Evolutionary conservation across 2,888 invertebrate species (phyloP).

Genomic region (Scaptomyza parva): DNA sequence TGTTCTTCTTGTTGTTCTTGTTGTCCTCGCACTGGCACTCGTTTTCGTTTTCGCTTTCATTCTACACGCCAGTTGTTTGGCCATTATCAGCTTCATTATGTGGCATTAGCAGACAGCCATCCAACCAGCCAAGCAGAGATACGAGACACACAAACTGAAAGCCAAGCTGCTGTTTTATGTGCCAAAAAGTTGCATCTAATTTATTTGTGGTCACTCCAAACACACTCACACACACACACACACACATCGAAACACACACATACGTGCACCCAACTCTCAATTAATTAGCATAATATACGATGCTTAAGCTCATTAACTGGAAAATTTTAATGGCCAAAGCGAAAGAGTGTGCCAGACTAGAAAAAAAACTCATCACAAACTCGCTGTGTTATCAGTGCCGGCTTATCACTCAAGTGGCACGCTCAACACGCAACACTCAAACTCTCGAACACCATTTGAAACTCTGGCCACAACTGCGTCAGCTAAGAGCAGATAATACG

Average conservation of each 20-base stretch:
- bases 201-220: constrained; percentile 57
- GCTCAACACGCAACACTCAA: too few species aligned
- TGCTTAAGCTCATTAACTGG: constrained; percentile 65
- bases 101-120: constrained; percentile 71
- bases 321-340: constrained; percentile 55
- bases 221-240: constrained; percentile 6
- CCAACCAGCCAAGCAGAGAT: constrained; percentile 15
- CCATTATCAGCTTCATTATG: constrained; percentile 80
- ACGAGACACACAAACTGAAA: neutral
- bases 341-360: neutral
- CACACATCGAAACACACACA: constrained; percentile 32
- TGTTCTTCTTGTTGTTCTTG: constrained; percentile 32
- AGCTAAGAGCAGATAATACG: constrained; percentile 39
- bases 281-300: constrained; percentile 71
- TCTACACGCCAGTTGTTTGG: constrained; percentile 35
- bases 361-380: constrained; percentile 35
- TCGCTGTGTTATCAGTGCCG: constrained; percentile 40
- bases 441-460: constrained; percentile 23
- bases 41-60: constrained; percentile 7
- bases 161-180: constrained; percentile 55
- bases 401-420: constrained; percentile 65
- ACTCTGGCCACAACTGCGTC: constrained; percentile 42
- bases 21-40: constrained; percentile 15
- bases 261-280: constrained; percentile 54
- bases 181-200: constrained; percentile 75